Evolutionary conservation across 2,797 vertebrate genomes (phyloP).

Genomic region (Capromys pilorides): DNA sequence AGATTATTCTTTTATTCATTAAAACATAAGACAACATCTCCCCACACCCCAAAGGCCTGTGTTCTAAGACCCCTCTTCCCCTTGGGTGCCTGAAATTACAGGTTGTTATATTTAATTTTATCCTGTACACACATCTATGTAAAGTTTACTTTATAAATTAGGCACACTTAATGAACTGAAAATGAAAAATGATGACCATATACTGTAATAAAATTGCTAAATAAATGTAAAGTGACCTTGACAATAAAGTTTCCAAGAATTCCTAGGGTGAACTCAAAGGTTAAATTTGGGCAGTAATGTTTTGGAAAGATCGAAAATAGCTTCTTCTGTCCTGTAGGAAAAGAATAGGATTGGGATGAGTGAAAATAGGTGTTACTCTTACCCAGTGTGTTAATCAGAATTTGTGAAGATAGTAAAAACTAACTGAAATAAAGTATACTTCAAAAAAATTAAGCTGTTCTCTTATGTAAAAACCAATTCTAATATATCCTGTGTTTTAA

Average conservation of each 20-base stretch:
- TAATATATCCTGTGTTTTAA: slow-evolving; percentile 17
- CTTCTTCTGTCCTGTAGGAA: not conserved
- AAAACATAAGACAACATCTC: not conserved
- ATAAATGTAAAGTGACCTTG: slow-evolving; percentile 39
- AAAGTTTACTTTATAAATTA: no score
- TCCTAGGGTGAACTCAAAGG: not conserved
- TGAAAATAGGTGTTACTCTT: not conserved
- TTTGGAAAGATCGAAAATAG: slow-evolving; percentile 34
- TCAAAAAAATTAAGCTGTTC: not conserved
- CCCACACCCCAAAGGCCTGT: no score
- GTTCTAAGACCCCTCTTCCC: no score
- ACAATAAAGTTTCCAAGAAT: not conserved
- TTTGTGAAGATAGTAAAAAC: slow-evolving; percentile 52
- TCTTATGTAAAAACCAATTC: slow-evolving; percentile 28
- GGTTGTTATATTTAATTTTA: no score
- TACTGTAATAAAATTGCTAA: not conserved
- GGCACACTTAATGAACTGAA: no score
- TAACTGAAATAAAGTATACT: not conserved
- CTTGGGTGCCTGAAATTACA: no score
- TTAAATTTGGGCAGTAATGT: slow-evolving; percentile 38
- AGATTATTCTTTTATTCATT: slow-evolving; percentile 43
- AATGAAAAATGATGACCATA: no score
- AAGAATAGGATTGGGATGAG: not conserved
- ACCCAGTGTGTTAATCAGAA: not conserved
- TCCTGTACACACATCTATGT: no score